Conservation (phyloP, 2,888 invertebrate genomes). For the Agonopterix alstromeriana region DNA sequence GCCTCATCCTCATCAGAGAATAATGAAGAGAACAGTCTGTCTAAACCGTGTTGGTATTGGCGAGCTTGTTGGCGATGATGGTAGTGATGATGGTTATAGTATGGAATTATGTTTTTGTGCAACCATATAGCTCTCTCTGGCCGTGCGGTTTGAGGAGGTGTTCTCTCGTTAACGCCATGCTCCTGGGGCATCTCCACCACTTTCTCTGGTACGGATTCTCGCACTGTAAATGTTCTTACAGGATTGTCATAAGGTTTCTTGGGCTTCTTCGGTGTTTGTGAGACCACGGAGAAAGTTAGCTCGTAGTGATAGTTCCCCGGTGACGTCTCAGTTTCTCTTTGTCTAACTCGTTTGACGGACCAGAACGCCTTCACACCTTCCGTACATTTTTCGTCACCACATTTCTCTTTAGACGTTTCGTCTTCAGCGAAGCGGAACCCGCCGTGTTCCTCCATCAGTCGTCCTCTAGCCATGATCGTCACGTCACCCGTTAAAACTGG, state of each 20-base stretch:
- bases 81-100: slow-evolving; percentile 11
- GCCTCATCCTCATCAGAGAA: slow-evolving; percentile 53
- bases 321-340: slow-evolving; percentile 69
- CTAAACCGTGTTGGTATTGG: slow-evolving; percentile 34
- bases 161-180: slow-evolving; percentile 18
- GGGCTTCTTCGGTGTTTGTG: slow-evolving; percentile 66
- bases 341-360: slow-evolving; percentile 82
- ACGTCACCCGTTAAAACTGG: slow-evolving; percentile 79
- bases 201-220: slow-evolving; percentile 60
- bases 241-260: slow-evolving; percentile 70
- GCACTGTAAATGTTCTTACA: slow-evolving; percentile 80
- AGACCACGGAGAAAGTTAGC: slow-evolving; percentile 79
- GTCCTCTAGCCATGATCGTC: slow-evolving; percentile 79
- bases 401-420: slow-evolving; percentile 42
- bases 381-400: slow-evolving; percentile 61
- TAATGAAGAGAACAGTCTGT: slow-evolving; percentile 57
- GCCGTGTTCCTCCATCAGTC: slow-evolving; percentile 70
- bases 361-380: slow-evolving; percentile 79
- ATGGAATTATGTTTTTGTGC: slow-evolving; percentile 53
- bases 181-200: slow-evolving; percentile 26
- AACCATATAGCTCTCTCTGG: slow-evolving; percentile 56
- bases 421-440: slow-evolving; percentile 77
- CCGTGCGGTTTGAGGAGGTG: slow-evolving; percentile 17
- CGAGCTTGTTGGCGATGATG: slow-evolving; percentile 19
- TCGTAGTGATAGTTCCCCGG: slow-evolving; percentile 77